Conservation (phyloP, 1,140 invertebrate species). For the Cyclargus thomasi region DNA sequence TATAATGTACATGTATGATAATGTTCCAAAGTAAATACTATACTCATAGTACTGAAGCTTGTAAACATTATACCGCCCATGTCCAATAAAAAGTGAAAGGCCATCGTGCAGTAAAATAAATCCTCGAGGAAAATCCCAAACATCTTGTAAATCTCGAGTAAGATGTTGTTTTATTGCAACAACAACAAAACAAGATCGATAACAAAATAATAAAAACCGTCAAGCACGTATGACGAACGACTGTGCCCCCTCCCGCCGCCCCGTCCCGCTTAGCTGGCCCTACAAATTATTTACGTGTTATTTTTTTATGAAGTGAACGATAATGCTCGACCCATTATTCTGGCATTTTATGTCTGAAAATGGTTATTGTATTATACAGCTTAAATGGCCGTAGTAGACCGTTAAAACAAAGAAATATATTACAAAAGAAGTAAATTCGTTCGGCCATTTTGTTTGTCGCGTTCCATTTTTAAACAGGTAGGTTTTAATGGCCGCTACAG, state of each 20-base stretch:
- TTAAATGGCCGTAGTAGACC: neutral
- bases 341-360: constrained; percentile 13
- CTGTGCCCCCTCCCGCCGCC: neutral
- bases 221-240: constrained; percentile 23
- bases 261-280: constrained; percentile 16
- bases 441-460: constrained; percentile 3
- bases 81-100: too few relatives aligned
- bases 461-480: constrained; percentile 1
- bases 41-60: too few relatives aligned
- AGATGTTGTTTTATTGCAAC: neutral
- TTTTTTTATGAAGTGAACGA: constrained; percentile 23
- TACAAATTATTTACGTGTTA: constrained; percentile 26
- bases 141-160: neutral
- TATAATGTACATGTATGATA: too few relatives aligned
- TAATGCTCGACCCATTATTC: constrained; percentile 15
- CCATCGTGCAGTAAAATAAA: neutral
- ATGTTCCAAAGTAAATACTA: too few relatives aligned
- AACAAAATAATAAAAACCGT: constrained; percentile 27
- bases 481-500: neutral
- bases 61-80: too few relatives aligned
- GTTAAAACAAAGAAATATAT: constrained; percentile 15
- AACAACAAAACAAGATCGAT: constrained; percentile 18
- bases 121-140: neutral
- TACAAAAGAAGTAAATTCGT: constrained; percentile 13
- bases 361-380: constrained; percentile 11